These are phyloP conservation scores for Druceiella hillmani DNA, from an alignment of 2,888 invertebrate genomes.

Conservation along the genomic window DNA sequence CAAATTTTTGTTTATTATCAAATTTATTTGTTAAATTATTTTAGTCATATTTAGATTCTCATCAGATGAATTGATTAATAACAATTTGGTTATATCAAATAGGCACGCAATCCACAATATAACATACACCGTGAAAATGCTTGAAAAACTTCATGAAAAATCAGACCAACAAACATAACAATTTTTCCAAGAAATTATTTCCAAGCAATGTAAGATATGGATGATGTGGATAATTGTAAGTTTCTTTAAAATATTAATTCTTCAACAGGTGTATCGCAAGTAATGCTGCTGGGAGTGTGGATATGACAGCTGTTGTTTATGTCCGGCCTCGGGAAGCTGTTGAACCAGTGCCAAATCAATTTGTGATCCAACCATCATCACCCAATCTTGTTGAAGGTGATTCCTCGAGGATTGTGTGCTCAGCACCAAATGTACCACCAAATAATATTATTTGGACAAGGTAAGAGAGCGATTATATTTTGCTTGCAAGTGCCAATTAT, in stretches of 20 bases:
- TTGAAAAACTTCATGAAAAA: too few relatives aligned
- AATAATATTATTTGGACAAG: constrained; percentile 54
- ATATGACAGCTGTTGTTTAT: constrained; percentile 61
- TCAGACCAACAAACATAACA: too few relatives aligned
- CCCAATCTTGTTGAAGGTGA: constrained; percentile 48
- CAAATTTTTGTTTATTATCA: too few relatives aligned
- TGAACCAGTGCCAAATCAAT: constrained; percentile 32
- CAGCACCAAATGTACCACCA: constrained; percentile 55
- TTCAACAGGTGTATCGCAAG: constrained; percentile 60
- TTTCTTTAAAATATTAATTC: constrained; percentile 2
- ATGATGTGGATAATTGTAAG: too few relatives aligned
- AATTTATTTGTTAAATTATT: too few relatives aligned
- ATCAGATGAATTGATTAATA: too few relatives aligned
- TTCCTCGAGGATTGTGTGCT: constrained; percentile 40
- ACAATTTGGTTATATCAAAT: too few relatives aligned
- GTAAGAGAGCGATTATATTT: constrained; percentile 32
- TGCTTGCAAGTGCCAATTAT: constrained; percentile 26
- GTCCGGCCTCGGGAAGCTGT: constrained; percentile 48
- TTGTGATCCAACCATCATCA: constrained; percentile 53
- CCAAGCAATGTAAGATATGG: too few relatives aligned
- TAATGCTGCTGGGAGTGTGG: constrained; percentile 62
- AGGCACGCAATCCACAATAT: too few relatives aligned
- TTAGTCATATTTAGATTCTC: too few relatives aligned
- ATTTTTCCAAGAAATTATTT: too few relatives aligned
- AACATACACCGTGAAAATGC: too few relatives aligned